phyloP scores from a whole-genome alignment of 2,113 vertebrate species.

The Macquaria ambigua region DNA sequence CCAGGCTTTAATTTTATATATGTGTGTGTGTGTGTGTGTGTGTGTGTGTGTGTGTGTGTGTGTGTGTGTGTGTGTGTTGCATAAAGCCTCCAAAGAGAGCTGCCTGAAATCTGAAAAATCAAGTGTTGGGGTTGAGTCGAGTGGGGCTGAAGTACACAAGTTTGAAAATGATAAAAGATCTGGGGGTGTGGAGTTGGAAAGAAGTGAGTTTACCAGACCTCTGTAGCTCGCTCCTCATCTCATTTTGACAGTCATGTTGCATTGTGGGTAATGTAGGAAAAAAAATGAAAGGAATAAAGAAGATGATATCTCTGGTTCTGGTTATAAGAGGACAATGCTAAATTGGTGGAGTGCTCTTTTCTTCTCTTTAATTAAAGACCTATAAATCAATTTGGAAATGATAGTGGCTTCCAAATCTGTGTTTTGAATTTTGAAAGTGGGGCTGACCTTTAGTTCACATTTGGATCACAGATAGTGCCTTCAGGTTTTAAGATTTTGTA shows the following conservation, averaged over 20 bases:
- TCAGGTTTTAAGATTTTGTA: not conserved
- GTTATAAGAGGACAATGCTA: too few species aligned
- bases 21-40: too few species aligned
- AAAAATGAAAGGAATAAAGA: too few species aligned
- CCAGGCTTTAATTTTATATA: too few species aligned
- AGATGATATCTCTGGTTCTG: not conserved
- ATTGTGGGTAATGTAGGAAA: not conserved
- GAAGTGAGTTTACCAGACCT: not conserved
- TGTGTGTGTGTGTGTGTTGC: too few species aligned
- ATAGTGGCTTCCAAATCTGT: not conserved
- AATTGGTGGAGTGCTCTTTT: not conserved
- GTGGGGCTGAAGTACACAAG: too few species aligned
- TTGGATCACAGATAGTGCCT: not conserved
- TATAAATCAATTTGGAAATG: not conserved
- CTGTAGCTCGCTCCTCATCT: not conserved
- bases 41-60: too few species aligned
- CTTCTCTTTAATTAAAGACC: not conserved
- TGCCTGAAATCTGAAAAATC: too few species aligned
- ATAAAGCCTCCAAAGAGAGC: too few species aligned
- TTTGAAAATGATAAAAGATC: not conserved
- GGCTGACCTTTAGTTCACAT: not conserved
- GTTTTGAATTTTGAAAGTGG: constrained; percentile 4
- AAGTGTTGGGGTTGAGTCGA: too few species aligned
- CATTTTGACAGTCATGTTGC: not conserved
- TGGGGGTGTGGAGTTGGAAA: not conserved